A percentile compares a stretch with the other conserved stretches of the same genome.
Conservation (phyloP, 2,888 invertebrate genomes). For the Trichopoda pennipes region DNA sequence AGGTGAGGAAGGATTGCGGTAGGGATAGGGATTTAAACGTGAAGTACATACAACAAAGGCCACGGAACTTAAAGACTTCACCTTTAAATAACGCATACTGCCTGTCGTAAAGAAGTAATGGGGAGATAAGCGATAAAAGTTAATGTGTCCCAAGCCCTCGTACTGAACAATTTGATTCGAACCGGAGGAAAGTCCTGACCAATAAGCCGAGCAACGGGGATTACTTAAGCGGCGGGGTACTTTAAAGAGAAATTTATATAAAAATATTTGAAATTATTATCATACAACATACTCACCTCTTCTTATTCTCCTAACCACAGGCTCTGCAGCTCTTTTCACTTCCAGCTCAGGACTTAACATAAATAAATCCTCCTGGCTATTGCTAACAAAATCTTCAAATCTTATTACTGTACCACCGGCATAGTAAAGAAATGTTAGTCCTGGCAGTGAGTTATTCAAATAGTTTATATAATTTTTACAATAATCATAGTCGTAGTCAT, state of each 20-base stretch:
- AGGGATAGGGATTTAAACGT: constrained; percentile 82
- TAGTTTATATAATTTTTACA: constrained; percentile 82
- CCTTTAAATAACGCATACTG: constrained; percentile 81
- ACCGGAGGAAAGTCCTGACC: constrained; percentile 80
- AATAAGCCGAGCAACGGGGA: constrained; percentile 83
- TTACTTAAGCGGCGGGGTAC: constrained; percentile 84
- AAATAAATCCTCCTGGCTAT: constrained; percentile 83
- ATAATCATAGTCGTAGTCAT: constrained; percentile 82
- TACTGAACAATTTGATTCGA: constrained; percentile 82
- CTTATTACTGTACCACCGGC: constrained; percentile 84
- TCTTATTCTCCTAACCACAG: constrained; percentile 84
- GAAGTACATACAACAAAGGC: constrained; percentile 86
- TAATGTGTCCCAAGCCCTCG: constrained; percentile 84
- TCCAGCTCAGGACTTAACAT: constrained; percentile 76
- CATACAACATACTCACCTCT: constrained; percentile 81
- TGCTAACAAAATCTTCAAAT: constrained; percentile 84
- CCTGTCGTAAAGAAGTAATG: constrained; percentile 85
- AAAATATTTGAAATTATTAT: background rate
- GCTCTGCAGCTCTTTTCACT: constrained; percentile 74
- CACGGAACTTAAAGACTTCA: constrained; percentile 82
- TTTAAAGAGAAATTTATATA: constrained; percentile 69
- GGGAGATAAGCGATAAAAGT: constrained; percentile 86
- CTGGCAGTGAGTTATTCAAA: constrained; percentile 85
- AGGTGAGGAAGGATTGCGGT: constrained; percentile 77
- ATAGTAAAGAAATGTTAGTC: constrained; percentile 84